Evolutionary conservation across 2,113 vertebrate species (phyloP), one percentile per base, ranked within the genome.

Genomic region (Aphyosemion australe): DNA sequence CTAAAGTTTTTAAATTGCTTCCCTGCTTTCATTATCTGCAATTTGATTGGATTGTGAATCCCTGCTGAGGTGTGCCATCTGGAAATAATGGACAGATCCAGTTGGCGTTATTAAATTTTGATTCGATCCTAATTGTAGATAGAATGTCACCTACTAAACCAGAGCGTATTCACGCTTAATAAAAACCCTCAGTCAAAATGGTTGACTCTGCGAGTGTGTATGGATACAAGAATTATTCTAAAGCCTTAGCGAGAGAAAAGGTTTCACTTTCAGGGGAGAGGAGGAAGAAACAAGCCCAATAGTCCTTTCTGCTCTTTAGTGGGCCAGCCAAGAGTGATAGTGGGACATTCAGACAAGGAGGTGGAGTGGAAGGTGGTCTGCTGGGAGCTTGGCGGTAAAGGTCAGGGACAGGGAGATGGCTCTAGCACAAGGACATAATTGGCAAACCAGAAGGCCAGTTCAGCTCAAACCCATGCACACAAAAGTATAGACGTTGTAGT

Each of bases 21-120:
- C 72, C 74, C n/a, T 52, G 65, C 54, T 53, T 83, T 89, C 78
- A 87, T 91, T 88, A 84, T 84, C 72, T 73, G 68, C 51, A 11
- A 16, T 86, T 79, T 87, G 88, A 90, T 86, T 87, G 84, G 85
- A 87, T 81, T 84, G 76, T 21, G 75, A 82, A 69, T 75, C 65
- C 83, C 72, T 68, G 78, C 84, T 82, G 83, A 70, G 83, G 39
- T 19, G 19, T 3, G 61, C 69, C 68, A 81, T 81, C 78, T 78
- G 74, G 84, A 81, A 69, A 81, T 79, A 81, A 79, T 81, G 63
- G 79, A 67, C 60, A 76, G 59, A 81, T 76, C 72, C 68, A 49
- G 53, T 52, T 53, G 42, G 57, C 50, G 46, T 79, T 60, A 78
- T 79, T 82, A 76, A 45, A 75, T 75, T 80, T 76, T 39, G 52